Percentiles rank a stretch among this genome's conserved stretches.
phyloP scores from a whole-genome alignment of 2,888 invertebrate genomes.

The Zonitis immaculata region DNA sequence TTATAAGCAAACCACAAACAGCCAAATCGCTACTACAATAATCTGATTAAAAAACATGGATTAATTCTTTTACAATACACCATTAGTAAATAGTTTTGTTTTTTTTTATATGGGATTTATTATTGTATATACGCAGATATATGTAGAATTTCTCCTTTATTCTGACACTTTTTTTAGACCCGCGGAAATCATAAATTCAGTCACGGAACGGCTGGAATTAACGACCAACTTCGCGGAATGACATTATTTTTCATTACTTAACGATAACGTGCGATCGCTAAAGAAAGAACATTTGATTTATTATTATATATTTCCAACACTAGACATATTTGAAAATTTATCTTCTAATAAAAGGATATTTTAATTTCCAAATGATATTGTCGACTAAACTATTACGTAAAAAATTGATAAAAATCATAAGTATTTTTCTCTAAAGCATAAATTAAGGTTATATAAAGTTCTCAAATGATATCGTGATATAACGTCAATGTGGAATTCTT shows the following conservation, averaged over 20 bases:
- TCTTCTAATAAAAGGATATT: neutral
- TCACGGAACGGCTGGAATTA: conserved; percentile 1
- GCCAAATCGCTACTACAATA: neutral
- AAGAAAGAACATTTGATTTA: neutral
- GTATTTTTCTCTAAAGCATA: conserved; percentile 26
- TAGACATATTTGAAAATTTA: neutral
- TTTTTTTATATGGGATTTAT: no score
- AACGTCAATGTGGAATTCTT: conserved; percentile 23
- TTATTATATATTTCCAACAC: neutral
- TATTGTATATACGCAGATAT: neutral
- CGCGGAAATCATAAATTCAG: conserved; percentile 2
- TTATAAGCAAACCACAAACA: neutral
- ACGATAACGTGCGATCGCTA: conserved; percentile 1
- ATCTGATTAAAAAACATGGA: neutral
- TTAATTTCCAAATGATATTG: no score
- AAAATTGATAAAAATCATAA: conserved; percentile 12
- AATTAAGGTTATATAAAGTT: conserved; percentile 31
- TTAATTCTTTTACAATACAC: neutral
- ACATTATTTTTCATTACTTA: neutral
- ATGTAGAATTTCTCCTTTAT: neutral
- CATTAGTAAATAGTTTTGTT: neutral
- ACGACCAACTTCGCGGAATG: conserved; percentile 1
- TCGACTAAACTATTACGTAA: no score
- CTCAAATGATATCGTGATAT: conserved; percentile 33
- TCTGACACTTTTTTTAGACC: neutral